These are phyloP conservation scores for Pontoporia blainvillei DNA, from an alignment of 2,113 vertebrate genomes.

Conservation along the genomic window DNA sequence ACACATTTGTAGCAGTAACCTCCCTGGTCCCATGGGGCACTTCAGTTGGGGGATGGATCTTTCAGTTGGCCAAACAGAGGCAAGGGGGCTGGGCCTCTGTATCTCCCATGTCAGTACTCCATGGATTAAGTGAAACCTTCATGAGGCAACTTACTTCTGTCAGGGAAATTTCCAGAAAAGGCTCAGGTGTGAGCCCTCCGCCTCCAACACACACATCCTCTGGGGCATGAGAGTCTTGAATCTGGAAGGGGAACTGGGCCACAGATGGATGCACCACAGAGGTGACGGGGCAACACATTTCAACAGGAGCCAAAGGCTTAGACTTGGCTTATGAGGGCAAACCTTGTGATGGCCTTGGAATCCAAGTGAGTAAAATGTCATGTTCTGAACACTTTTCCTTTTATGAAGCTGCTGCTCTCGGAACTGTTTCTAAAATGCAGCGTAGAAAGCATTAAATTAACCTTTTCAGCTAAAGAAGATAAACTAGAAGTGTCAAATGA, in stretches of 20 bases:
- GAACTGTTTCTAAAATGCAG: not conserved
- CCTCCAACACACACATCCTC: not conserved
- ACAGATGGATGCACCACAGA: not conserved
- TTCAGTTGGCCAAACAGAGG: not conserved
- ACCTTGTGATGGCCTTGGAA: not conserved
- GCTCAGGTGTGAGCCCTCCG: not conserved
- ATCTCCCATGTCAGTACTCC: not conserved
- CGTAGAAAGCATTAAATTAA: conserved; percentile 16
- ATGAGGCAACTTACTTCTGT: not conserved
- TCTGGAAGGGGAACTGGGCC: not conserved
- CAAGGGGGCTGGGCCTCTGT: not conserved
- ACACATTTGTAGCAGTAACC: not conserved
- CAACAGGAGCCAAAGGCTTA: not conserved
- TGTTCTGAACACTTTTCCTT: not conserved
- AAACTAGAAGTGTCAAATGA: not conserved
- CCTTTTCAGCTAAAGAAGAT: conserved; percentile 20
- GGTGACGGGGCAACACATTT: not conserved
- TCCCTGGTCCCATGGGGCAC: not conserved
- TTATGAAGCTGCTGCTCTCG: not conserved
- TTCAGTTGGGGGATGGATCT: not conserved
- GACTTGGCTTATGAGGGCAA: not conserved
- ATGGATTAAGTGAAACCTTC: not conserved
- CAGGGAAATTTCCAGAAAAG: not conserved
- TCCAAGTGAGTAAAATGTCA: not conserved
- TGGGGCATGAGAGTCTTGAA: not conserved